Base-by-base conservation (phyloP, 2,113 vertebrate genomes). In the Lathamus discolor region DNA sequence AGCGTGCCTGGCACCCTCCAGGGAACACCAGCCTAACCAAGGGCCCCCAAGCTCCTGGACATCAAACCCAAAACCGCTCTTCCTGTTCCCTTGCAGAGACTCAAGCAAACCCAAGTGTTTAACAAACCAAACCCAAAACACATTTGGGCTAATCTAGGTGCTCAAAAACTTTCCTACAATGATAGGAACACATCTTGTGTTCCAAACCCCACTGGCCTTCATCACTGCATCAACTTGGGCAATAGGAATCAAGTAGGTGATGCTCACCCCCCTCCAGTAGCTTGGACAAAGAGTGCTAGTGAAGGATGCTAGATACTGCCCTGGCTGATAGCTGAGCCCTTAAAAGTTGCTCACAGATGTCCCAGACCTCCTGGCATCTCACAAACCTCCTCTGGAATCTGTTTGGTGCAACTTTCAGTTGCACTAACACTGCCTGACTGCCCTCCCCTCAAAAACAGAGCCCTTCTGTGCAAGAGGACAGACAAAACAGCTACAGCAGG, bases 321-420 rank as follows among this genome's bases (percentile, higher is more conserved):
- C 13, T 10, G 9, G 20, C 35, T 48, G 67, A 69, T 2, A 43
- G 57, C 17, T 0, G 1, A 86, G 37, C 24, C 46, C 44, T 59
- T 41, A 35, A 37, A 86, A 91, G 64, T 63, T 96, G 83, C 76
- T 88, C 86, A 77, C 51, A 55, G 67, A 73, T 15, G 35, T 66
- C 80, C 55, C 52, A 31, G 67, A 70, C 39, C 43, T 54, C 41
- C 51, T 8, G 3, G n/a, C 7, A 8, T 61, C 61, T 69, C 52
- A 72, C 39, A 90, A 31, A 10, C 3, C 54, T 87, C 37, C 35
- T 74, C 63, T 5, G 51, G 49, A 41, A 77, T 66, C 67, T 69
- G 57, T 37, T 7, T 86, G 54, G 59, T 62, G 61, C 10, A n/a
- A 68, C 25, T 37, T 59, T 52, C 52, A 62, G 41, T 13, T 67